These are phyloP conservation scores for Apus apus DNA, from an alignment of 2,113 vertebrate species.

Conservation along the genomic window DNA sequence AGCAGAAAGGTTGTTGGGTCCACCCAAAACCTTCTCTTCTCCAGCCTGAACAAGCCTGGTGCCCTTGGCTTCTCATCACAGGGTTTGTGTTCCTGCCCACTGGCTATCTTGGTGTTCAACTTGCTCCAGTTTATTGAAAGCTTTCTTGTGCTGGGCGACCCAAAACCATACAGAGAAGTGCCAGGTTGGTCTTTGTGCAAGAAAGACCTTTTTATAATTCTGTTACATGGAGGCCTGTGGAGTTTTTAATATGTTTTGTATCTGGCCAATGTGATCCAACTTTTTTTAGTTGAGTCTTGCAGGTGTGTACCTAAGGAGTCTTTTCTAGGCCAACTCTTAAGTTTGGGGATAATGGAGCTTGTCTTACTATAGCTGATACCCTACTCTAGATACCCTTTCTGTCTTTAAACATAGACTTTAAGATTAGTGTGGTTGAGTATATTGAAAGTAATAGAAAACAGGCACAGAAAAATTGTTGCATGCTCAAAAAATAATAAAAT, in stretches of 20 bases:
- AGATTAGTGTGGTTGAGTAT: neutral
- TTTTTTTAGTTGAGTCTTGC: neutral
- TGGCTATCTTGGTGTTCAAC: neutral
- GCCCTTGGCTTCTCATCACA: neutral
- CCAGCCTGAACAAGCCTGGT: neutral
- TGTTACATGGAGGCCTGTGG: neutral
- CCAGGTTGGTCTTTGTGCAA: neutral
- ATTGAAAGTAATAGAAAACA: constrained; percentile 40
- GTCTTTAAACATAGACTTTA: neutral
- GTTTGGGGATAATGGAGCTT: neutral
- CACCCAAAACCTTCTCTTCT: neutral
- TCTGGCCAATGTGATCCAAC: neutral
- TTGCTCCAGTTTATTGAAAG: neutral
- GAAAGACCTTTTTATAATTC: neutral
- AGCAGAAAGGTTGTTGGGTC: neutral
- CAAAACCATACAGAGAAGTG: neutral
- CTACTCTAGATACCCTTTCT: neutral
- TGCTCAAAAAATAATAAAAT: constrained; percentile 46
- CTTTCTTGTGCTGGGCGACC: neutral
- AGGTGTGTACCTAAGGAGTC: neutral
- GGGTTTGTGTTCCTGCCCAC: neutral
- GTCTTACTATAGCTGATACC: neutral
- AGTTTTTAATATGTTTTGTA: neutral
- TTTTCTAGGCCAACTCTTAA: neutral
- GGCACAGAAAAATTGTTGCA: constrained; percentile 47